A percentile compares a stretch with the other conserved stretches of the same genome.
These are phyloP conservation scores for Hippocampus mohnikei DNA, from an alignment of 2,113 vertebrate species.

Conservation along the genomic window DNA sequence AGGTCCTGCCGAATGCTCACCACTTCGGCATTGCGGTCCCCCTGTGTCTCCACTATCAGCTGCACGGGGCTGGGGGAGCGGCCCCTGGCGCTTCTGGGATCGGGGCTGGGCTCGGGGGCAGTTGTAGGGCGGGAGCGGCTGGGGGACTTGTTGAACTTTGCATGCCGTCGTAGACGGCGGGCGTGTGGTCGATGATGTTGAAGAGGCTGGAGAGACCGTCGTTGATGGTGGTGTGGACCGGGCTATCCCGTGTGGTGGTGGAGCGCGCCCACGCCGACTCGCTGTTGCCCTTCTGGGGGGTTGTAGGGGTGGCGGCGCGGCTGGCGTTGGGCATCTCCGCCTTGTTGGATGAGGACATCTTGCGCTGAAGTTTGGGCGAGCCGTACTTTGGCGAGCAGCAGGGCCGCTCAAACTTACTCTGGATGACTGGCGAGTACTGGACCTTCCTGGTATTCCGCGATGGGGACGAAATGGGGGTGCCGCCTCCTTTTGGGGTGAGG, in stretches of 20 bases:
- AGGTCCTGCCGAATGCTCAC: constrained; percentile 85
- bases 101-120: constrained; percentile 44
- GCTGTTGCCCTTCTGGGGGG: constrained; percentile 85
- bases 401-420: constrained; percentile 92
- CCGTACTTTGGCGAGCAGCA: constrained; percentile 97
- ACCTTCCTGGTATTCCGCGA: constrained; percentile 86
- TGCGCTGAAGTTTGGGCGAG: constrained; percentile 93
- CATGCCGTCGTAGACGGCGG: constrained; percentile 77
- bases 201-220: constrained; percentile 98
- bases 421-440: constrained; percentile 86
- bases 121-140: constrained; percentile 76
- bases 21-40: constrained; percentile 82
- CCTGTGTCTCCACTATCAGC: constrained; percentile 76
- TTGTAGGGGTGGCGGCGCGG: constrained; percentile 69
- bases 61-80: constrained; percentile 91
- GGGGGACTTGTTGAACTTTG: constrained; percentile 84
- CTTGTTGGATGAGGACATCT: constrained; percentile 64
- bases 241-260: constrained; percentile 94
- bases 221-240: constrained; percentile 94
- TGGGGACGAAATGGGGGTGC: constrained; percentile 88
- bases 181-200: constrained; percentile 96
- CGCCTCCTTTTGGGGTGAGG: constrained; percentile 87
- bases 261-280: constrained; percentile 98
- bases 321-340: constrained; percentile 57
- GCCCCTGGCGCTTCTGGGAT: constrained; percentile 70